Evolutionary conservation across 2,888 invertebrate genomes (phyloP), one percentile per base, ranked within the genome.

Genomic region (Alcis repandata): DNA sequence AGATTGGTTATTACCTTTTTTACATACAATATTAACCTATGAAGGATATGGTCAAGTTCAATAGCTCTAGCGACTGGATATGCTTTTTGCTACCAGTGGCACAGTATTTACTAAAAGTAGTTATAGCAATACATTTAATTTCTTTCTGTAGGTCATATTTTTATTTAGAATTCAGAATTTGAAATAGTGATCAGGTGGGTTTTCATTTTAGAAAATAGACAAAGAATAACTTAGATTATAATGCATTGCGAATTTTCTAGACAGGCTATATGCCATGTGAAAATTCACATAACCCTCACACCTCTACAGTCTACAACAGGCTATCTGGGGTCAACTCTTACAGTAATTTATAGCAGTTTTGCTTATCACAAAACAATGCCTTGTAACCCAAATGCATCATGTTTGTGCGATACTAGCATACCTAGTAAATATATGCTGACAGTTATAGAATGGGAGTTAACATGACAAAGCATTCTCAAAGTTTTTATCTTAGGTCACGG

Each of bases 1-100:
- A 95, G 98, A 92, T 94, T 96, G 94, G 98, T 98, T 94, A 96
- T 95, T 88, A 85, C 75, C 70, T 68, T 45, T 67, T 58, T 56
- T 43, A 54, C 53, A 59, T 63, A 27, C 46, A 40, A 63, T 59
- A 59, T 54, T 7, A 10, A 36, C 11, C 13, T 10, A 13, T 36
- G 11, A 36, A 36, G 3, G n/a, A n/a, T n/a, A n/a, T n/a, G n/a
- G n/a, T n/a, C n/a, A n/a, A n/a, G n/a, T n/a, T n/a, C n/a, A n/a
- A n/a, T n/a, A n/a, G n/a, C n/a, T n/a, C n/a, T n/a, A n/a, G n/a
- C n/a, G n/a, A n/a, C n/a, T n/a, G n/a, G n/a, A n/a, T n/a, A n/a
- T n/a, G n/a, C n/a, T n/a, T n/a, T n/a, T n/a, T n/a, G n/a, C n/a
- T n/a, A n/a, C n/a, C n/a, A n/a, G n/a, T n/a, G n/a, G n/a, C n/a